A percentile compares a stretch with the other conserved stretches of the same genome.
Evolutionary conservation across 2,888 invertebrate genomes (phyloP).

Genomic region (Halictus quadricinctus): DNA sequence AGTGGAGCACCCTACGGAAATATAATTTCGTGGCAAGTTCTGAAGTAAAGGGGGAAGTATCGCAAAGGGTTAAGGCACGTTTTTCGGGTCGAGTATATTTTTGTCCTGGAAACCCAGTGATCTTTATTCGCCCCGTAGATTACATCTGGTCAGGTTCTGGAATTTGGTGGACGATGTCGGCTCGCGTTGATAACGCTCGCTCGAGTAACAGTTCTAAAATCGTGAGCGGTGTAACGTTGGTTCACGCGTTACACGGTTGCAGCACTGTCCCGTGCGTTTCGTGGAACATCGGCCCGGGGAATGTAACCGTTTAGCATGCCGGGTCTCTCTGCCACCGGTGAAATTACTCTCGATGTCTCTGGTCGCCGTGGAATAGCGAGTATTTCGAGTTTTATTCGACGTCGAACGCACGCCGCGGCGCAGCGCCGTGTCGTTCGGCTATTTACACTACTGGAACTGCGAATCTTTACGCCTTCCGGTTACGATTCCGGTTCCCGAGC

Average conservation of each 20-base stretch:
- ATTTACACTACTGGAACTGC: not conserved
- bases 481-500: not conserved
- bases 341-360: constrained; percentile 3
- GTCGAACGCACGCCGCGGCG: not conserved
- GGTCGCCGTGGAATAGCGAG: not conserved
- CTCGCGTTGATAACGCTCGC: not conserved
- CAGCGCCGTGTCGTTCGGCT: not conserved
- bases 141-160: constrained; percentile 26
- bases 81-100: not conserved
- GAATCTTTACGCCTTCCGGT: not conserved
- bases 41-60: too few relatives aligned
- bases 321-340: not conserved
- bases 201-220: constrained; percentile 53
- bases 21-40: too few relatives aligned
- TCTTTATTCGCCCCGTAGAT: constrained; percentile 10
- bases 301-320: not conserved
- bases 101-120: constrained; percentile 43
- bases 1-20: too few relatives aligned
- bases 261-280: constrained; percentile 16
- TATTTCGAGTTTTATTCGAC: not conserved
- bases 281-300: not conserved
- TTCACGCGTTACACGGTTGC: not conserved
- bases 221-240: constrained; percentile 36
- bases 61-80: not conserved
- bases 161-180: constrained; percentile 46